Base-by-base conservation (phyloP, 2,113 vertebrate genomes). In the Oostethus manadensis region DNA sequence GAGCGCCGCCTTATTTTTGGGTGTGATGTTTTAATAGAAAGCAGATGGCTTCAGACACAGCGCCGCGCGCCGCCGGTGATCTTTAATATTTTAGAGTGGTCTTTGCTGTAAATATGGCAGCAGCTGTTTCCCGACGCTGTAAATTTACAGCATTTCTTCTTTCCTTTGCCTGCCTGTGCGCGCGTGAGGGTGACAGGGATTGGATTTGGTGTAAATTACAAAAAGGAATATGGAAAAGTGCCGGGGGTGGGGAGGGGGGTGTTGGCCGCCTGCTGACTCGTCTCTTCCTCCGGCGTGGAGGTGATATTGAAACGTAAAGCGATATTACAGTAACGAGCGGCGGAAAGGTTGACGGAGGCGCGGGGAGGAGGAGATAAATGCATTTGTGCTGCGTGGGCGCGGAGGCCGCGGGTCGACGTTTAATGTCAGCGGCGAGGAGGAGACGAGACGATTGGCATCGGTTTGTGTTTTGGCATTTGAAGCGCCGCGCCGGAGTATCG, bases 31-130 rank as follows among this genome's bases (percentile, higher is more conserved):
- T 88, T 89, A 90, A 89, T 90, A 87, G 86, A 89, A 88, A 88
- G 79, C 89, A 89, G 89, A 90, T 90, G 89, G 85, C 76, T 81
- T 76, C 86, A 82, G 87, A 87, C 85, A 84, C 82, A 66, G 74
- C 83, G 82, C 79, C 77, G 78, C 78, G 71, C 45, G 81, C 66
- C 68, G 77, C 71, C 76, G 81, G 84, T 86, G 84, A 87, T 88
- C 85, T 90, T 91, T 90, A 91, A 91, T 91, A 90, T 90, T 90
- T 89, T 86, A 91, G 87, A 91, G 89, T 91, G 90, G 88, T 86
- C 84, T 87, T 76, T 88, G 84, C 85, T 84, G 85, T 89, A 89
- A 91, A 90, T 70, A 82, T 87, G 85, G 82, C 85, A 84, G 87
- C 88, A 88, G 88, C 88, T 89, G 89, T 88, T 88, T 88, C 79